phyloP scores from a whole-genome alignment of 2,113 vertebrate genomes.

The Riparia riparia region DNA sequence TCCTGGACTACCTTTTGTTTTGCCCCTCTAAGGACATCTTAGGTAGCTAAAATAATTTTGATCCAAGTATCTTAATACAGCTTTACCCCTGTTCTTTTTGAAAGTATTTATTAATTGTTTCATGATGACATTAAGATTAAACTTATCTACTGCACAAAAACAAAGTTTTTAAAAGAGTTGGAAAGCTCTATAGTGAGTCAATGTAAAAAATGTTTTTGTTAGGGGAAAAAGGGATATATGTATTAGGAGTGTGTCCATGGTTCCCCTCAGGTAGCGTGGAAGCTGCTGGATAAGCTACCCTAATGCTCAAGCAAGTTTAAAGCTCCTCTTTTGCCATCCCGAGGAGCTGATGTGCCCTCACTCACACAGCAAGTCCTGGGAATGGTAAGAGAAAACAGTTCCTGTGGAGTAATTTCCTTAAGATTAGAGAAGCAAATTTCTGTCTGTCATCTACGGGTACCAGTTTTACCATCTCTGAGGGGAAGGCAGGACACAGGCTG shows the following conservation, averaged over 20 bases:
- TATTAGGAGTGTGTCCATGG: background rate
- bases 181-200: background rate
- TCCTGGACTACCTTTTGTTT: background rate
- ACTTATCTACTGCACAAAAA: background rate
- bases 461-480: background rate
- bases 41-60: background rate
- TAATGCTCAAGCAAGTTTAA: background rate
- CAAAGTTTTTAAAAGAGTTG: background rate
- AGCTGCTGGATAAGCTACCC: background rate
- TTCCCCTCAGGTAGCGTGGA: background rate
- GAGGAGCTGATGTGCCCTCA: background rate
- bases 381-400: background rate
- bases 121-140: background rate
- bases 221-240: background rate
- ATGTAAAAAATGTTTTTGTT: background rate
- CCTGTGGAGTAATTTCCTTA: background rate
- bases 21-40: background rate
- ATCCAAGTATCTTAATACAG: background rate
- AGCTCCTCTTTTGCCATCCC: background rate
- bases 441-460: background rate
- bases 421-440: background rate
- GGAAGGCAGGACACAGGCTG: background rate
- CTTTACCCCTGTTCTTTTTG: background rate
- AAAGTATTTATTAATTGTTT: background rate
- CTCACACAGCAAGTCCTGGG: background rate